phyloP scores from a whole-genome alignment of 2,888 invertebrate species.

The Amphipoea oculea region DNA sequence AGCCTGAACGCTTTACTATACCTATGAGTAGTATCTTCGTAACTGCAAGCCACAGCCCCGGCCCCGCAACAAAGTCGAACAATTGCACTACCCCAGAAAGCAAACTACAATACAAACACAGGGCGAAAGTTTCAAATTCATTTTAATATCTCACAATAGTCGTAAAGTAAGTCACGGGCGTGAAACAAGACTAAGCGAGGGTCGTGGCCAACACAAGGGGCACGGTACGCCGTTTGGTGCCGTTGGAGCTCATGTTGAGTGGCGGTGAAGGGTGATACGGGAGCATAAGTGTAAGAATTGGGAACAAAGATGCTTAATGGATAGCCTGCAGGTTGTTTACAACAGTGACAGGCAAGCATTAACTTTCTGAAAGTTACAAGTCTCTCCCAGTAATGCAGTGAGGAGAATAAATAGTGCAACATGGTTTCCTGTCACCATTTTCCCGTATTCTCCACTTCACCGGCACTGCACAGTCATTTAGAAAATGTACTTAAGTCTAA shows the following conservation, averaged over 20 bases:
- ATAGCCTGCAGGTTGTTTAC: slow-evolving; percentile 12
- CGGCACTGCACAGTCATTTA: slow-evolving; percentile 62
- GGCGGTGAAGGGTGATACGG: slow-evolving; percentile 55
- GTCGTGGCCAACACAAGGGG: slow-evolving; percentile 70
- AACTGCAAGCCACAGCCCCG: slow-evolving; percentile 50
- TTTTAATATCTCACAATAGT: slow-evolving; percentile 90
- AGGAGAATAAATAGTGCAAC: not conserved
- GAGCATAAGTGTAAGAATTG: slow-evolving; percentile 26
- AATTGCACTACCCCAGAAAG: slow-evolving; percentile 76
- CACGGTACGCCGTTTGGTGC: slow-evolving; percentile 56
- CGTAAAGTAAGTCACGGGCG: slow-evolving; percentile 85
- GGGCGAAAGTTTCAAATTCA: slow-evolving; percentile 88
- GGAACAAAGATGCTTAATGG: slow-evolving; percentile 40
- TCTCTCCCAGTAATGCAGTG: not conserved
- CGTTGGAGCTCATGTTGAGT: slow-evolving; percentile 52
- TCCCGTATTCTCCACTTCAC: slow-evolving; percentile 57
- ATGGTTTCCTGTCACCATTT: slow-evolving; percentile 20
- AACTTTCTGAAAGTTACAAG: slow-evolving; percentile 21
- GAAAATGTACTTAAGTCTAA: slow-evolving; percentile 79
- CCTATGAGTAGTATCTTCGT: not conserved
- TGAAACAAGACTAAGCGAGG: slow-evolving; percentile 81
- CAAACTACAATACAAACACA: slow-evolving; percentile 85
- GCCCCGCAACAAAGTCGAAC: slow-evolving; percentile 55
- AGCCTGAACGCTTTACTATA: slow-evolving; percentile 5
- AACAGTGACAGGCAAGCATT: slow-evolving; percentile 26